Evolutionary conservation across 2,888 invertebrate genomes (phyloP), one percentile per base, ranked within the genome.

Genomic region (Achlya flavicornis): DNA sequence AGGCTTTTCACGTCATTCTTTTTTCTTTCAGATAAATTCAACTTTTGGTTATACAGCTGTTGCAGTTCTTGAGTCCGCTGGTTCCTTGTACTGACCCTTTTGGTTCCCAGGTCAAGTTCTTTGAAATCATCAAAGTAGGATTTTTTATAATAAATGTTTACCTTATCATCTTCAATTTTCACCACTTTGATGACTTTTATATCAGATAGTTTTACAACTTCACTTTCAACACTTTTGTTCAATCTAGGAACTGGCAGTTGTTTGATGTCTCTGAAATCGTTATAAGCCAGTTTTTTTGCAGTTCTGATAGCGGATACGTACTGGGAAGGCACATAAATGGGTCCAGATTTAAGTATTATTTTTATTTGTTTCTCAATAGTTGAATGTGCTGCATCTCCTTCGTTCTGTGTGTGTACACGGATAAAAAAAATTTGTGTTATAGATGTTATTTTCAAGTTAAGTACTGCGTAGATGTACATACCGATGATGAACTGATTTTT

Each of bases 341-440:
- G 58, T 32, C 63, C 61, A 48, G 64, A 61, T 43, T 63, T 61
- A 10, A 61, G 26, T 8, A 19, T 26, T 57, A n/a, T 64, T 63
- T 66, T 66, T 19, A 66, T 38, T 43, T 61, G 19, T 33, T 63
- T 64, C 58, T 67, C 64, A 58, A 67, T 67, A 12, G 58, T 46
- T 10, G 60, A 60, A 57, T 67, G 67, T n/a, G 58, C 64, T 12
- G 32, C 41, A 57, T 67, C 67, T 12, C 63, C 64, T 61, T 67
- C 64, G 35, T 67, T 67, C 48, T 67, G 67, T 35, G 67, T 62
- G 57, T 64, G 67, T 33, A 3, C 33, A 33, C 33, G 33, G 33
- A 33, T 33, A 4, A 33, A 33, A 33, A 33, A 33, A 4, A 4
- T 33, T 3, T 33, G 33, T 33, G 33, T 33, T 33, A 33, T 33